Percentiles rank a stretch among this genome's conserved stretches.
These are phyloP conservation scores for Phrynosoma blainvillii DNA, from an alignment of 2,113 vertebrate genomes.

Conservation along the genomic window DNA sequence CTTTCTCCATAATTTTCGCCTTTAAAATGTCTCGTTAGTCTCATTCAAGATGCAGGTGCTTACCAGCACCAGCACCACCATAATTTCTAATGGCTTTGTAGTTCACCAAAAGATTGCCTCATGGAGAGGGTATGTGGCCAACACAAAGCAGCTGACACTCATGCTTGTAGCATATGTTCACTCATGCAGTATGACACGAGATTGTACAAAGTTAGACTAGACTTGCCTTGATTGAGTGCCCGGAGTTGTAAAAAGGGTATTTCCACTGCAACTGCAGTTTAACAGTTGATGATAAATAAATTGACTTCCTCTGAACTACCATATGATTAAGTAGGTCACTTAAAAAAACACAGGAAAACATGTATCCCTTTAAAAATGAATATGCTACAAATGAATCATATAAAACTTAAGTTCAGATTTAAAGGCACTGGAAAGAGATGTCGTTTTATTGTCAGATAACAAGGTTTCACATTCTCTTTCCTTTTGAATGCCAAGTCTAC, in stretches of 20 bases:
- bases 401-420: constrained; percentile 13
- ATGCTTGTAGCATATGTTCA: neutral
- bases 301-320: neutral
- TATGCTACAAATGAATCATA: neutral
- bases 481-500: neutral
- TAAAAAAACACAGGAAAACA: constrained; percentile 24
- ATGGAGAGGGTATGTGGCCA: neutral
- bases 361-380: neutral
- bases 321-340: neutral
- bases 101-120: neutral
- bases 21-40: neutral
- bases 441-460: neutral
- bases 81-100: neutral
- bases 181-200: neutral
- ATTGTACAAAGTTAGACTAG: neutral
- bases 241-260: constrained; percentile 4
- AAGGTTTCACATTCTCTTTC: neutral
- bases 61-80: neutral
- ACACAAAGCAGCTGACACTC: neutral
- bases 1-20: neutral
- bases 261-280: neutral
- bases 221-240: neutral
- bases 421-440: neutral
- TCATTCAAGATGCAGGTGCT: neutral
- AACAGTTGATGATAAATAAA: constrained; percentile 14